Conservation (phyloP, 2,113 vertebrate species). For the Lucifuga dentata region DNA sequence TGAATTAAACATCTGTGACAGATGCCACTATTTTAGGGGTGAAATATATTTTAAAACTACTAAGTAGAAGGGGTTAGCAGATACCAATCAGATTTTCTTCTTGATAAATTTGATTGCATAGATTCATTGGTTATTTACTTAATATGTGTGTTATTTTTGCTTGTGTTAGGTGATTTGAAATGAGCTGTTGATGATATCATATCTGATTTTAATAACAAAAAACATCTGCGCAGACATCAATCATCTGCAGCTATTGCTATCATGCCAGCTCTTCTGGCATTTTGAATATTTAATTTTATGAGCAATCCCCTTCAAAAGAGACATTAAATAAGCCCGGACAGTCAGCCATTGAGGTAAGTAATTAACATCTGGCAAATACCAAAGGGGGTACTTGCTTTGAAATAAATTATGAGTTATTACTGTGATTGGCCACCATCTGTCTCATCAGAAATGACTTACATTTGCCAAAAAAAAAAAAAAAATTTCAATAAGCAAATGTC, state of each 20-base stretch:
- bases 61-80: no score
- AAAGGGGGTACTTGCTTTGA: slow-evolving; percentile 12
- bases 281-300: slow-evolving; percentile 10
- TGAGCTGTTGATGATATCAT: no score
- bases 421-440: slow-evolving; percentile 26
- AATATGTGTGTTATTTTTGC: no score
- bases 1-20: no score
- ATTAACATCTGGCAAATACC: slow-evolving; percentile 23
- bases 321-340: slow-evolving; percentile 1
- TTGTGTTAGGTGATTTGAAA: no score
- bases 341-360: neutral
- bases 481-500: slow-evolving; percentile 40
- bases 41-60: no score
- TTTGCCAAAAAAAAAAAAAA: slow-evolving; percentile 57
- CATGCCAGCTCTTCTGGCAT: slow-evolving; percentile 1
- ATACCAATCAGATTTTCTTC: no score
- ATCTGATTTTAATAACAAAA: neutral
- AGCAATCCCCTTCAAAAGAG: slow-evolving; percentile 3
- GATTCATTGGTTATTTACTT: no score
- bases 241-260: slow-evolving; percentile 8
- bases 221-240: slow-evolving; percentile 1
- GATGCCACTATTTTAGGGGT: no score
- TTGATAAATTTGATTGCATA: no score
- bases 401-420: slow-evolving; percentile 37
- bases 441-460: slow-evolving; percentile 26